Evolutionary conservation across 2,888 invertebrate genomes (phyloP), one percentile per base, ranked within the genome.

Genomic region (Folsomia candida): DNA sequence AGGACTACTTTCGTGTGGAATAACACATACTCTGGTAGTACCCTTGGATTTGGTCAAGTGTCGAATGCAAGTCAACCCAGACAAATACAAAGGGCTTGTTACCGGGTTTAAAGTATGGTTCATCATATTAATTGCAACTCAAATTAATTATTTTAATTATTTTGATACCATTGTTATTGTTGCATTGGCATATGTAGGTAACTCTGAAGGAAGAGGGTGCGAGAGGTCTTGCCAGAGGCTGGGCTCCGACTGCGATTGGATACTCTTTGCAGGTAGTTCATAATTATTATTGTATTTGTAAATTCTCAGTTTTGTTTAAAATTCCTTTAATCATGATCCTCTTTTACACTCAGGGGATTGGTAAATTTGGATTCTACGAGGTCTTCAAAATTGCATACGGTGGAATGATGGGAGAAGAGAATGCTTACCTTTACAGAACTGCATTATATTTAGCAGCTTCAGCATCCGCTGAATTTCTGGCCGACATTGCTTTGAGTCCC

Each of bases 321-420:
- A 18, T 57, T 51, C 9, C 25, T 64, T 3, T 26, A 26, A 57
- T n/a, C n/a, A 67, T 58, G 76, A 51, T 59, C 18, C 63, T 85
- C 74, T 29, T 27, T 4, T 22, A 54, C n/a, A 62, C 3, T 9
- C 96, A 94, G 85, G 94, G 95, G 82, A 88, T 96, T 80, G 94
- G 94, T 87, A 98, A 98, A 86, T 98, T 98, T 84, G 98, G 98
- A 78, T 90, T 98, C 75, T 98, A 98, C 85, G 98, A 98, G 86
- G 89, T 96, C 58, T 98, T 94, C 85, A 95, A 98, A 86, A 91
- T 92, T 70, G 83, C 90, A 2, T 99, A 98, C 84, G 85, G 89
- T 20, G 86, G 89, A 77, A 80, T 92, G 70, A 83, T 95, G 75
- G 97, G 97, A 70, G 97, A 97, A 84, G 97, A 98, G 84, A 88